Evolutionary conservation across 2,113 vertebrate genomes (phyloP).

Genomic region (Scortum barcoo): DNA sequence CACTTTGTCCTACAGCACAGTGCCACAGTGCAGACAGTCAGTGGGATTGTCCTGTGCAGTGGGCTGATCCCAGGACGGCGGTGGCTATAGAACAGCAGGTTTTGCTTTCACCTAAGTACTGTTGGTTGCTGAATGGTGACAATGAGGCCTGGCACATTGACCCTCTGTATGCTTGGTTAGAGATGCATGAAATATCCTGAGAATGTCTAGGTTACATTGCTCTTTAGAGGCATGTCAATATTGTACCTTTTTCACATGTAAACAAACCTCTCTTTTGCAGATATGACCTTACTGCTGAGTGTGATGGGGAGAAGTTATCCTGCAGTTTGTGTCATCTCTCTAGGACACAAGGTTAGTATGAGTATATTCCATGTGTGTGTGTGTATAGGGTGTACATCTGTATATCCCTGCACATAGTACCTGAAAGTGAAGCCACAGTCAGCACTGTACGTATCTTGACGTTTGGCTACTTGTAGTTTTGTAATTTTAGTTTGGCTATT

Average conservation of each 20-base stretch:
- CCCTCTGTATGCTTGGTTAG: fast-evolving
- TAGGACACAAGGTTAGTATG: slow-evolving; percentile 29
- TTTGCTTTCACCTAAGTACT: slow-evolving; percentile 81
- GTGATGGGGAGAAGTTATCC: background rate
- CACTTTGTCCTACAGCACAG: slow-evolving; percentile 6
- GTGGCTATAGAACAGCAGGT: slow-evolving; percentile 77
- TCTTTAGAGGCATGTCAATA: background rate
- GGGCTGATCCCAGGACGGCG: slow-evolving; percentile 40
- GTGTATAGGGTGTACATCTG: no score
- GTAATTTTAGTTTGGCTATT: no score
- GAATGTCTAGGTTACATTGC: no score
- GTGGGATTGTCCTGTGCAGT: slow-evolving; percentile 54
- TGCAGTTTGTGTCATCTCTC: background rate
- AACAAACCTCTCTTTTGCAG: slow-evolving; percentile 25
- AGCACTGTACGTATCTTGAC: no score
- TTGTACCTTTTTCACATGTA: background rate
- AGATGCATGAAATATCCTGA: background rate
- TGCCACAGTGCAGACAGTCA: slow-evolving; percentile 2
- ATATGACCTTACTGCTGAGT: background rate
- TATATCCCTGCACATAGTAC: no score
- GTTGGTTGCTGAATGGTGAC: slow-evolving; percentile 69
- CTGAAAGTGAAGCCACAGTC: no score
- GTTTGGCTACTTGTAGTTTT: background rate
- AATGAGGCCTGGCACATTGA: slow-evolving; percentile 82
- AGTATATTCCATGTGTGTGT: background rate